phyloP scores from a whole-genome alignment of 2,888 invertebrate species.

The Stomorhina lunata region DNA sequence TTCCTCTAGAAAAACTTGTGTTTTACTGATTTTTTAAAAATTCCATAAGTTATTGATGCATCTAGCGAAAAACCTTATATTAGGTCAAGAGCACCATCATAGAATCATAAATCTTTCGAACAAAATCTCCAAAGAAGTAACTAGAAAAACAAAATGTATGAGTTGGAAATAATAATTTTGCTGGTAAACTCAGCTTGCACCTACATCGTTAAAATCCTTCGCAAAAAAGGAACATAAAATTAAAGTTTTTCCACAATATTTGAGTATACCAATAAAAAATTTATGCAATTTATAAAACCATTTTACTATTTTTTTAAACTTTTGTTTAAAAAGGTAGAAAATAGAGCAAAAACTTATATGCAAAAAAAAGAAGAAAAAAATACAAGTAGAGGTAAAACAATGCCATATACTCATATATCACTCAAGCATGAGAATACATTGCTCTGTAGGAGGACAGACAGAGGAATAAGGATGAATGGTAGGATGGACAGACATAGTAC shows the following conservation, averaged over 20 bases:
- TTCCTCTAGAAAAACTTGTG: too few relatives aligned
- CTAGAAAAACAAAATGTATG: too few relatives aligned
- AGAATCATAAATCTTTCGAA: slow-evolving; percentile 65
- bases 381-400: not conserved
- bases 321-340: not conserved
- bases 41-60: too few relatives aligned
- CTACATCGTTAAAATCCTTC: not conserved
- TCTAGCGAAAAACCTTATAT: too few relatives aligned
- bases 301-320: not conserved
- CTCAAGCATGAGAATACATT: slow-evolving; percentile 2
- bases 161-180: not conserved
- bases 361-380: not conserved
- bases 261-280: slow-evolving; percentile 4
- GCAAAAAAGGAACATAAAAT: not conserved
- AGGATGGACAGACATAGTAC: slow-evolving; percentile 6
- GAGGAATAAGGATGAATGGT: slow-evolving; percentile 2
- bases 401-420: not conserved
- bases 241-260: not conserved
- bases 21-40: too few relatives aligned
- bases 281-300: slow-evolving; percentile 26
- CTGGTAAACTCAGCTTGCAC: not conserved
- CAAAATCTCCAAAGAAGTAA: too few relatives aligned
- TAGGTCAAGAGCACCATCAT: slow-evolving; percentile 53
- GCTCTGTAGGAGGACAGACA: not conserved
- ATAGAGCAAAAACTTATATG: not conserved